A percentile compares a stretch with the other conserved stretches of the same genome.
phyloP scores from a whole-genome alignment of 2,797 vertebrate genomes.

The Labroides dimidiatus region DNA sequence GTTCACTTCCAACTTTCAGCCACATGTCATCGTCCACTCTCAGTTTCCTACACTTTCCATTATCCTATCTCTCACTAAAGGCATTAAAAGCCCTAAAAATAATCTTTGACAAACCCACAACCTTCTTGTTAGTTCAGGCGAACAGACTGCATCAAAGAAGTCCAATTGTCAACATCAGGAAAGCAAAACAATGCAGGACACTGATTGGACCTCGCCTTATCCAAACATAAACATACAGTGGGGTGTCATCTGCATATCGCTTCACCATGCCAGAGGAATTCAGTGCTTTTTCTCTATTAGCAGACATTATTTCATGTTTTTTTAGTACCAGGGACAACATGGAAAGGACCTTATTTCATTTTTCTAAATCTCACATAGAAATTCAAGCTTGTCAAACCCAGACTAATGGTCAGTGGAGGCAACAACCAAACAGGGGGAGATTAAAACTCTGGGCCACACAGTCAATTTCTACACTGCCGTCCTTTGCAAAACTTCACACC shows the following conservation, averaged over 20 bases:
- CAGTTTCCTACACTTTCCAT: too few relatives aligned
- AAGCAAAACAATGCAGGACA: neutral
- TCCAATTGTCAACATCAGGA: neutral
- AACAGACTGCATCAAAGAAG: neutral
- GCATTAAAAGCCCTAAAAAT: too few relatives aligned
- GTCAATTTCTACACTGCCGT: constrained; percentile 18
- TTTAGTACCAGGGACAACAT: constrained; percentile 6
- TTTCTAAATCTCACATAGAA: neutral
- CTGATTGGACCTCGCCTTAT: neutral
- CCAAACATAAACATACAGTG: neutral
- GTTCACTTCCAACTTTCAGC: too few relatives aligned
- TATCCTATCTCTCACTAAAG: too few relatives aligned
- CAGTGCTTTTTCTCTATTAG: constrained; percentile 4
- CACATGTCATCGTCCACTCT: too few relatives aligned
- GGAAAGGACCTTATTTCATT: neutral
- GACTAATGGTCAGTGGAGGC: constrained; percentile 1
- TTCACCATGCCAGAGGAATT: constrained; percentile 1
- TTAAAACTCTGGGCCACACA: constrained; percentile 3
- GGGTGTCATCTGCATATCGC: constrained; percentile 5
- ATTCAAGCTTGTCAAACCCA: constrained; percentile 18
- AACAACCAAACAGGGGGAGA: constrained; percentile 10
- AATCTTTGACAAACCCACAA: too few relatives aligned
- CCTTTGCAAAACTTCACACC: constrained; percentile 26
- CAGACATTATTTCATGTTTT: neutral
- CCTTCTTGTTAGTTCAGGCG: too few relatives aligned